Percentiles rank a stretch among this genome's conserved stretches.
These are phyloP conservation scores for Sterrhoptilus dennistouni DNA, from an alignment of 2,113 vertebrate genomes.

Conservation along the genomic window DNA sequence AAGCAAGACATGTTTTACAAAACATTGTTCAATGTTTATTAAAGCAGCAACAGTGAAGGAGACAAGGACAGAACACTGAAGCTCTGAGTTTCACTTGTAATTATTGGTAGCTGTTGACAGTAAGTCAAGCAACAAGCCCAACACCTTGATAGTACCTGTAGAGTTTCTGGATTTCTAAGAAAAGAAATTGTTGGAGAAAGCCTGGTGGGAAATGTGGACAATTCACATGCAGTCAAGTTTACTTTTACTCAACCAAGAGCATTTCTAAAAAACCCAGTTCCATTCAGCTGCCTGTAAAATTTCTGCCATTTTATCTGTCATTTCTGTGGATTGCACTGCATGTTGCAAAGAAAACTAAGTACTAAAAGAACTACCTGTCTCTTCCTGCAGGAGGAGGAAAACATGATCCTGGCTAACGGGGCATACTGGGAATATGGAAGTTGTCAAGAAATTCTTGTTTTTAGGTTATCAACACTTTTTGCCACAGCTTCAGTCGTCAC, in stretches of 20 bases:
- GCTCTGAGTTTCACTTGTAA: background rate
- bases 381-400: background rate
- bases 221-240: background rate
- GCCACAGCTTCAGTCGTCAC: background rate
- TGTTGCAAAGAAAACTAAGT: background rate
- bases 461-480: background rate
- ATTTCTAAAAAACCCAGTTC: background rate
- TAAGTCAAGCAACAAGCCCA: background rate
- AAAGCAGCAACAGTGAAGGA: background rate
- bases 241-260: background rate
- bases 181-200: background rate
- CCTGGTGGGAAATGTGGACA: background rate
- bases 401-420: slow-evolving; percentile 12
- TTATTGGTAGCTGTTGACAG: background rate
- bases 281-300: background rate
- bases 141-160: background rate
- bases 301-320: background rate
- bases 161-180: background rate
- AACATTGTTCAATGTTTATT: background rate
- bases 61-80: background rate
- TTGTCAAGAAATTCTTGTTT: slow-evolving; percentile 22
- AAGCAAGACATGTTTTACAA: background rate
- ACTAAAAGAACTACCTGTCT: slow-evolving; percentile 2
- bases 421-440: slow-evolving; percentile 17
- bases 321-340: background rate